Percentiles rank a stretch among this genome's conserved stretches.
Conservation (phyloP, 1,140 invertebrate species). For the Mercenaria mercenaria region DNA sequence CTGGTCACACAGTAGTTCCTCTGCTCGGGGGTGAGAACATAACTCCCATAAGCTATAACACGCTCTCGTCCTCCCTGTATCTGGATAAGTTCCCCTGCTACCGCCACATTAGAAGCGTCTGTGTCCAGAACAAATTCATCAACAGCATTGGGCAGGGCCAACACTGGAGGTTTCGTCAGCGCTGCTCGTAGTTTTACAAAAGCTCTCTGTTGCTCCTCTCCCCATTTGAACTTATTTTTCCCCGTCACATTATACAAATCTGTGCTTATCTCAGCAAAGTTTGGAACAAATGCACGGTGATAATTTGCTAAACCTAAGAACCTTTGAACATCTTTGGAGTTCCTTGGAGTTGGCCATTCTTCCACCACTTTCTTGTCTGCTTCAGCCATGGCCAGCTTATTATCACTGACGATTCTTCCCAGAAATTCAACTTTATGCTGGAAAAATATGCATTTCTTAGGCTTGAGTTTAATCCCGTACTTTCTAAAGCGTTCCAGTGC, state of each 20-base stretch:
- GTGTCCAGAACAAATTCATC: slow-evolving; percentile 69
- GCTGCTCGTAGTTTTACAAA: slow-evolving; percentile 65
- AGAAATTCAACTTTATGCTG: neutral
- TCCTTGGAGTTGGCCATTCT: neutral
- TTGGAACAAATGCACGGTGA: neutral
- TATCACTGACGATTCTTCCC: neutral
- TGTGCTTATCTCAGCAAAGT: neutral
- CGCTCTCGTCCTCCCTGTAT: neutral
- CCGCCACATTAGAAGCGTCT: slow-evolving; percentile 65
- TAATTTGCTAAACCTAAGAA: slow-evolving; percentile 11
- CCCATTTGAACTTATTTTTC: slow-evolving; percentile 54
- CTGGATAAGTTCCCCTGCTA: neutral
- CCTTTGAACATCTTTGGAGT: neutral
- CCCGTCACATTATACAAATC: slow-evolving; percentile 45
- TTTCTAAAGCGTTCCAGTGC: neutral
- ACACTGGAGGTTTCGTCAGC: slow-evolving; percentile 55
- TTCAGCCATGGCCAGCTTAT: neutral
- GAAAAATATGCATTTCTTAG: slow-evolving; percentile 14
- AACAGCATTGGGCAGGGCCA: slow-evolving; percentile 3
- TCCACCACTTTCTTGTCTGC: neutral
- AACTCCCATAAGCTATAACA: slow-evolving; percentile 5
- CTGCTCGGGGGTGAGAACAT: neutral
- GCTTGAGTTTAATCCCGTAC: slow-evolving; percentile 6
- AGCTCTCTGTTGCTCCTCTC: slow-evolving; percentile 44
- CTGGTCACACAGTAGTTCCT: slow-evolving; percentile 3